These are phyloP conservation scores for Glareola pratincola DNA, from an alignment of 2,113 vertebrate species.

Conservation along the genomic window DNA sequence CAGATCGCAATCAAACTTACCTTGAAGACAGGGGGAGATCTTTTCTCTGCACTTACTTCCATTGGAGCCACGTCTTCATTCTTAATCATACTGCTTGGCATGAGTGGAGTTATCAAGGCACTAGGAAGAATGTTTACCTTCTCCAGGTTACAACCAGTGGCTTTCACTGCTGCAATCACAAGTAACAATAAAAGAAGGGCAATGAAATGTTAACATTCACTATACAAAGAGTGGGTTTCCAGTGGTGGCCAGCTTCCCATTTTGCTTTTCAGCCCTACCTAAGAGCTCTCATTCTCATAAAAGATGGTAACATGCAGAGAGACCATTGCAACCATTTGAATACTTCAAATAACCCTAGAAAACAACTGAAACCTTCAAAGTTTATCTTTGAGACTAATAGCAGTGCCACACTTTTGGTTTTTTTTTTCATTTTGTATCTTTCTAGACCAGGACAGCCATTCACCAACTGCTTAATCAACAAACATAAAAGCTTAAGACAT, in stretches of 20 bases:
- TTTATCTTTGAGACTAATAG: not conserved
- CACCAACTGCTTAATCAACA: not conserved
- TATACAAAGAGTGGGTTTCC: not conserved
- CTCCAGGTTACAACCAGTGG: constrained; percentile 80
- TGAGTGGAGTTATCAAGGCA: constrained; percentile 85
- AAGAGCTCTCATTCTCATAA: not conserved
- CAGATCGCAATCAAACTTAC: constrained; percentile 49
- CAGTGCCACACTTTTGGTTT: not conserved
- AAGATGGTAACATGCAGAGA: not conserved
- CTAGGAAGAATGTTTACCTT: constrained; percentile 80
- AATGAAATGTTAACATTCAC: not conserved
- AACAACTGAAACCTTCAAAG: not conserved
- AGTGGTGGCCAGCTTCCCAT: not conserved
- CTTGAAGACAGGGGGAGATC: constrained; percentile 81
- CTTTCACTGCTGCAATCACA: constrained; percentile 75
- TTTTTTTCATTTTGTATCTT: not conserved
- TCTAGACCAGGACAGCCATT: not conserved
- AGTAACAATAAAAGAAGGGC: not conserved
- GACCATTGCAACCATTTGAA: not conserved
- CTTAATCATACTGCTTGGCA: constrained; percentile 87
- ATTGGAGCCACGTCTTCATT: constrained; percentile 93
- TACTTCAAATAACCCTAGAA: not conserved
- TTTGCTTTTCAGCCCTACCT: not conserved
- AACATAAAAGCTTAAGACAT: not conserved
- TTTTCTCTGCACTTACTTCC: constrained; percentile 90